Evolutionary conservation across 2,888 invertebrate genomes (phyloP).

Genomic region (Drosophila colorata): DNA sequence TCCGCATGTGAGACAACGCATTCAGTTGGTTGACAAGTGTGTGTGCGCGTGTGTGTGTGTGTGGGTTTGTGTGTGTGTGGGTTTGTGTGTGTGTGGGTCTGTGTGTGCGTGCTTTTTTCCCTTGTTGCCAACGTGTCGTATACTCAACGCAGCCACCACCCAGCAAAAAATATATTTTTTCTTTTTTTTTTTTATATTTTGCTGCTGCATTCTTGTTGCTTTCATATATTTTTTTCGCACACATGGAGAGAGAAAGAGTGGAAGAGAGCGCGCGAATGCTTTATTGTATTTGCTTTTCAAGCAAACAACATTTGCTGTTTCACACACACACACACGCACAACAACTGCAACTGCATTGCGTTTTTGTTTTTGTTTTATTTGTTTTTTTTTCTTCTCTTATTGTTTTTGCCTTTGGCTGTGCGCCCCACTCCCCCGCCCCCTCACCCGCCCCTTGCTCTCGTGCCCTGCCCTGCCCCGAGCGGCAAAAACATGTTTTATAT

Average conservation of each 20-base stretch:
- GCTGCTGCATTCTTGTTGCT: slow-evolving; percentile 41
- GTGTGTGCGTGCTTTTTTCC: slow-evolving; percentile 20
- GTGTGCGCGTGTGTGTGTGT: background rate
- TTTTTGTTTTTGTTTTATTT: slow-evolving; percentile 35
- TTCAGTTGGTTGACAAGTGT: background rate
- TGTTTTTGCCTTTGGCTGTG: slow-evolving; percentile 57
- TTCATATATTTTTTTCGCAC: slow-evolving; percentile 44
- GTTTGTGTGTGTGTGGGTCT: slow-evolving; percentile 8
- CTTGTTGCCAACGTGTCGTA: slow-evolving; percentile 70
- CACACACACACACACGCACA: slow-evolving; percentile 29
- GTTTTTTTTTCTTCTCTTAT: slow-evolving; percentile 38
- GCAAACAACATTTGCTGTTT: slow-evolving; percentile 69
- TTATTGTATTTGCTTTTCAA: slow-evolving; percentile 71
- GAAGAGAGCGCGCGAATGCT: slow-evolving; percentile 43
- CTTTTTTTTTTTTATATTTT: slow-evolving; percentile 27
- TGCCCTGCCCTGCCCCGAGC: slow-evolving; percentile 14
- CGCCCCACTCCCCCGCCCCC: background rate
- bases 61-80: background rate
- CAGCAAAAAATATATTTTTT: slow-evolving; percentile 36
- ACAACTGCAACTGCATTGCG: slow-evolving; percentile 67
- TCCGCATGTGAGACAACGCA: slow-evolving; percentile 42
- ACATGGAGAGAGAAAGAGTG: slow-evolving; percentile 6
- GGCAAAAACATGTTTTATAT: slow-evolving; percentile 76
- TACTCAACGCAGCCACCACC: slow-evolving; percentile 67
- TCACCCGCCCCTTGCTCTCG: background rate